Evolutionary conservation across 2,797 vertebrate species (phyloP), one percentile per base, ranked within the genome.

Genomic region (Oceanodroma leucorhoa): DNA sequence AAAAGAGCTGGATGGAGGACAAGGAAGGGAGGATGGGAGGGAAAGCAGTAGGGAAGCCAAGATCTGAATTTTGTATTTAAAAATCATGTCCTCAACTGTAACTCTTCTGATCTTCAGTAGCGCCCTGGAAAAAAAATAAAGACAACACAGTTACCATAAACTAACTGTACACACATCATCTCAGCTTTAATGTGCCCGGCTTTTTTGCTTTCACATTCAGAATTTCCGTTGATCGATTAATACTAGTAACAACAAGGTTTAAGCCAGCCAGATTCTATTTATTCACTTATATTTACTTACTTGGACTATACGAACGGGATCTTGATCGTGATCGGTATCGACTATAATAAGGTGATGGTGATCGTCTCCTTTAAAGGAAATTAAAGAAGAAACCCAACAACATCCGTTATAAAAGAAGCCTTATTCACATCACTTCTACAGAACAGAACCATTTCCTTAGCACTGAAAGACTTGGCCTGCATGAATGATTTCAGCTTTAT

Each of bases 291-390:
- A 16, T 97, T 93, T 90, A 98, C 98, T 99, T 97, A 99, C 99
- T 98, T 97, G 99, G 99, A 96, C 99, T 99, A 95, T 99, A 99
- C 50, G 99, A 99, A 94, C 98, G 98, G 89, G 99, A 99, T 95
- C 99, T 97, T 45, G 99, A 99, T 72, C 98, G 98, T 43, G 99
- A 99, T 96, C 99, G 98, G 95, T 99, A 99, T 48, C 99, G 98
- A 95, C 98, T 99, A 97, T 99, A 99, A 87, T 99, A 99, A 27
- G 99, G 99, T 26, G 99, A 99, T n/a, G 99, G 99, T 55, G 99
- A 99, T 96, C 98, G 98, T 96, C 99, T 98, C 97, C 98, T 96
- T 96, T 70, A 96, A 95, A 94, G 88, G 93, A 89, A 93, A 65
- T 60, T 64, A 64, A 93, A 96, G 92, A 85, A 55, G 79, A 96